Evolutionary conservation across 2,797 vertebrate genomes (phyloP), one percentile per base, ranked within the genome.

Genomic region (Urophycis tenuis): DNA sequence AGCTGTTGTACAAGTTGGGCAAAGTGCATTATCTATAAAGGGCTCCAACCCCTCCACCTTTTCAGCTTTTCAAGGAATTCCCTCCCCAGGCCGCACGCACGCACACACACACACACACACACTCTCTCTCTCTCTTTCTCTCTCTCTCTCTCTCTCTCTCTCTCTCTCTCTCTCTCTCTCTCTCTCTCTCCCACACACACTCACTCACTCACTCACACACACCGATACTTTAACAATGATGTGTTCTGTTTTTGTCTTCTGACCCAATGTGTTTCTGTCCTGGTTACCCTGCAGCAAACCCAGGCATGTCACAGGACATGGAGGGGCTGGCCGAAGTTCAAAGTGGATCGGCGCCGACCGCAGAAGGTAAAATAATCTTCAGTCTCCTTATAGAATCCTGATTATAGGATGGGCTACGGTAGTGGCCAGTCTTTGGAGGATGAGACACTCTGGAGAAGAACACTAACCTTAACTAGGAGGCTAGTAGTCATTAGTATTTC

Each of bases 341-440:
- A 80, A 91, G 91, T 78, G 90, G 89, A 81, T 82, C 87, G 74
- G 85, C 87, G 10, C 90, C 91, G 17, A 91, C 91, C 33, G 77
- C 80, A 77, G 88, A 92, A 83, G 90, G 91, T 91, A 85, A 82
- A 17, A 31, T 45, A 19, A 73, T 39, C 12, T 67, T 3, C 11
- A 10, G 60, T 67, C 25, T 67, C 29, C n/a, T 67, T 67, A 67
- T 67, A 60, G n/a, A n/a, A n/a, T n/a, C n/a, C 22, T n/a, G 45
- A 22, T 5, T 49, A 19, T 12, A 49, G 45, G 17, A 14, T 19
- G 45, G 45, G 45, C 45, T 49, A 49, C 19, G 45, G 45, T 19
- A 19, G 45, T 15, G 45, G 19, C 45, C 17, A 19, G 22, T 5
- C 19, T 49, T 19, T 22, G 45, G 19, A 49, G 45, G 45, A 49